Conservation (phyloP, 1,140 invertebrate species). For the Xylocopa sonorina region DNA sequence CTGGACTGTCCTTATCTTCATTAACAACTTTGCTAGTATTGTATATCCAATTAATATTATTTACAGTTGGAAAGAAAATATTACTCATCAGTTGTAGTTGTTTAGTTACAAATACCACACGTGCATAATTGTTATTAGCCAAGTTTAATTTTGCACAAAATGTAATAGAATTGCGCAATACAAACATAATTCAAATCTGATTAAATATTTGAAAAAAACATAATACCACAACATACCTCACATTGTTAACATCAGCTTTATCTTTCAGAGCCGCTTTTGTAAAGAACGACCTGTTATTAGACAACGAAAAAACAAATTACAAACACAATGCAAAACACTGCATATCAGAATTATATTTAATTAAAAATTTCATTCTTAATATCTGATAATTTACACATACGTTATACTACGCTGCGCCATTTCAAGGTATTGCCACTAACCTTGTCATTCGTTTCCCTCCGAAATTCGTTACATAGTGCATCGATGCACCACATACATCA, state of each 20-base stretch:
- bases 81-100: background rate
- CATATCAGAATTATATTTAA: constrained; percentile 8
- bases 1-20: constrained; percentile 25
- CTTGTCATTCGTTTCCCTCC: constrained; percentile 16
- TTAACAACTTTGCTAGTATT: constrained; percentile 44
- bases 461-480: background rate
- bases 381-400: constrained; percentile 57
- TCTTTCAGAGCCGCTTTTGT: constrained; percentile 35
- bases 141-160: constrained; percentile 32
- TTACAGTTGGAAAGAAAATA: constrained; percentile 31
- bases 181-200: constrained; percentile 52
- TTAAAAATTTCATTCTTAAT: background rate
- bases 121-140: constrained; percentile 11
- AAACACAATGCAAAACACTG: background rate
- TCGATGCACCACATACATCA: too few species aligned
- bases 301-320: constrained; percentile 10
- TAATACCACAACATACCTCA: constrained; percentile 40
- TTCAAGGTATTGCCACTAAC: constrained; percentile 53
- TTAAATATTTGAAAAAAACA: background rate
- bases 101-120: constrained; percentile 8
- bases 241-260: constrained; percentile 19
- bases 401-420: constrained; percentile 74
- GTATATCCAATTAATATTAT: constrained; percentile 63
- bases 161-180: constrained; percentile 33
- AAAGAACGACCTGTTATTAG: constrained; percentile 62